Evolutionary conservation across 2,888 invertebrate species (phyloP), one percentile per base, ranked within the genome.

Genomic region (Balanococcus diminutus): DNA sequence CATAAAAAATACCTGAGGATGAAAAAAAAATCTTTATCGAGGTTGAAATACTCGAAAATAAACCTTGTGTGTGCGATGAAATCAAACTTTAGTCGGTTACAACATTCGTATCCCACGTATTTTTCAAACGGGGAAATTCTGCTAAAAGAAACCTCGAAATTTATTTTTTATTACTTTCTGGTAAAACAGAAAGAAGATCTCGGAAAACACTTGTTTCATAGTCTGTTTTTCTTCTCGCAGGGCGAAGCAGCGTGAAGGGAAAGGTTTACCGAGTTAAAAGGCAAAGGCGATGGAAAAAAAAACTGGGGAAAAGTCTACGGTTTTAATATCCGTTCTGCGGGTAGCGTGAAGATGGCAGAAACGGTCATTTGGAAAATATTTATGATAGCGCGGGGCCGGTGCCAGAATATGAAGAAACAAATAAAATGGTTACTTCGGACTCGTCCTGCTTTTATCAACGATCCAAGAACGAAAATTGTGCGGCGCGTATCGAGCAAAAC

Each of bases 361-460:
- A 39, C 82, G 82, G 82, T 82, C 82, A 82, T 46, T 82, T 42
- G 28, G 82, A 82, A 82, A 46, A 82, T 82, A 82, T 82, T 82
- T 82, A 82, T 22, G 42, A 42, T 25, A 28, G 61, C 61, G 61
- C 61, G 61, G 61, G 61, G 61, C 61, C 61, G 61, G 25, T 25
- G 61, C 61, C 61, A 67, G 82, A 79, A 79, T 79, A 39, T 39
- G 79, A 39, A 79, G 36, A 39, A 79, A 79, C 79, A 39, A 79
- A 79, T 79, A 79, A 79, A 79, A 79, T n/a, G 79, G 79, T 32
- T 79, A 79, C 79, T 67, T 67, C 61, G 61, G 19, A 56, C 39
- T 72, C 28, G 31, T 72, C 11, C 79, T 32, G 32, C 32, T 79
- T 39, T 39, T 36, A 67, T 67, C 61, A 67, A 67, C 61, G 61